Evolutionary conservation across 1,140 invertebrate genomes (phyloP).

Genomic region (Camponotus vicinus): DNA sequence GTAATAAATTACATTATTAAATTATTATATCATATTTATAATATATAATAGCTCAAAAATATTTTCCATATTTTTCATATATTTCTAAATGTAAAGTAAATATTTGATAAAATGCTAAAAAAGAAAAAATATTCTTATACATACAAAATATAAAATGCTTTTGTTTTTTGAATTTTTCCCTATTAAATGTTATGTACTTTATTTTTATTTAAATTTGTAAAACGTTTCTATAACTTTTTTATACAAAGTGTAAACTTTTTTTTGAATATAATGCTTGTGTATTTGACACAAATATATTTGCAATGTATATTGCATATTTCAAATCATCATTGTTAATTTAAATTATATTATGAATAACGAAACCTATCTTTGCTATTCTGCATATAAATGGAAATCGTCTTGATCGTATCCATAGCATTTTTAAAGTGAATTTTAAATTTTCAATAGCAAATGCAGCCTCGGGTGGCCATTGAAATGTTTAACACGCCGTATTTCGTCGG

Average conservation of each 20-base stretch:
- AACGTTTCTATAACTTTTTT: background rate
- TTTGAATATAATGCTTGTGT: background rate
- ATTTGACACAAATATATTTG: background rate
- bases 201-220: too few species aligned
- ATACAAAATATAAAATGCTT: too few species aligned
- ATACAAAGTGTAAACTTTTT: background rate
- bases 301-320: background rate
- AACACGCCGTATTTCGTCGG: background rate
- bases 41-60: background rate
- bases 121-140: too few species aligned
- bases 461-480: conserved; percentile 25
- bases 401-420: conserved; percentile 4
- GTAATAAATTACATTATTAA: background rate
- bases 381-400: conserved; percentile 35
- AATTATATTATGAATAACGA: conserved; percentile 9
- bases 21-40: background rate
- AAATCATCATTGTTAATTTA: background rate
- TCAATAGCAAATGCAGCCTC: conserved; percentile 44
- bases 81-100: background rate
- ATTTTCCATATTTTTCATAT: background rate
- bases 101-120: too few species aligned
- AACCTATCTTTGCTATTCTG: conserved; percentile 15
- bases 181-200: too few species aligned
- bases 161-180: too few species aligned
- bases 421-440: conserved; percentile 32